A percentile compares a stretch with the other conserved stretches of the same genome.
These are phyloP conservation scores for Anguilla rostrata DNA, from an alignment of 2,113 vertebrate species.

Conservation along the genomic window DNA sequence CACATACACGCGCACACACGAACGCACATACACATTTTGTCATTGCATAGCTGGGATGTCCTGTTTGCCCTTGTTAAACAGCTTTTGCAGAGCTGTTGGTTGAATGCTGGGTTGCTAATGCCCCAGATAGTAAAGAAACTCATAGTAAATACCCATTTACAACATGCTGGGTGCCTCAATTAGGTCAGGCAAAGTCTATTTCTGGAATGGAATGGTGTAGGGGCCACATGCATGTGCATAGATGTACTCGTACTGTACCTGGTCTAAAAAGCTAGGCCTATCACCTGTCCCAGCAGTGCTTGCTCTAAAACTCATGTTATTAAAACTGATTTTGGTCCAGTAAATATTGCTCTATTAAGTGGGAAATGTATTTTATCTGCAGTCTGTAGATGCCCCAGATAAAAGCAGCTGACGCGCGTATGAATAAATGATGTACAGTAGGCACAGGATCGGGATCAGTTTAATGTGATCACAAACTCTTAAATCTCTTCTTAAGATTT, in stretches of 20 bases:
- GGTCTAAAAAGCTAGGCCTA: not conserved
- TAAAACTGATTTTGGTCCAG: not conserved
- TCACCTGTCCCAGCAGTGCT: not conserved
- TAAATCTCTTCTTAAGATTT: not conserved
- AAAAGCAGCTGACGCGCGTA: not conserved
- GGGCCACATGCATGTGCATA: not conserved
- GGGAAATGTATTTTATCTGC: not conserved
- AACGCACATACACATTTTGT: not conserved
- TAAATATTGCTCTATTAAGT: not conserved
- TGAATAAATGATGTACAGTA: not conserved
- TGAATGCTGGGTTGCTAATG: slow-evolving; percentile 10
- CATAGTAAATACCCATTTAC: slow-evolving; percentile 29
- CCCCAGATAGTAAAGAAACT: slow-evolving; percentile 26
- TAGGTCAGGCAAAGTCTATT: slow-evolving; percentile 31
- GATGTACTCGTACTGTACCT: not conserved
- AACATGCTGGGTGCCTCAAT: slow-evolving; percentile 19
- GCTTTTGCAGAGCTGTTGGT: not conserved
- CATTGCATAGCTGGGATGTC: not conserved
- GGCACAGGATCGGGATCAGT: not conserved
- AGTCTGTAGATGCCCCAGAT: not conserved
- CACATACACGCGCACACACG: too few species aligned
- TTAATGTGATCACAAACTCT: not conserved
- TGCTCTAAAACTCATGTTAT: not conserved
- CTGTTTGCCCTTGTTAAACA: not conserved
- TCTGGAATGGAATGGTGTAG: slow-evolving; percentile 6